Conservation (phyloP, 2,113 vertebrate genomes). For the Coreoperca whiteheadi region DNA sequence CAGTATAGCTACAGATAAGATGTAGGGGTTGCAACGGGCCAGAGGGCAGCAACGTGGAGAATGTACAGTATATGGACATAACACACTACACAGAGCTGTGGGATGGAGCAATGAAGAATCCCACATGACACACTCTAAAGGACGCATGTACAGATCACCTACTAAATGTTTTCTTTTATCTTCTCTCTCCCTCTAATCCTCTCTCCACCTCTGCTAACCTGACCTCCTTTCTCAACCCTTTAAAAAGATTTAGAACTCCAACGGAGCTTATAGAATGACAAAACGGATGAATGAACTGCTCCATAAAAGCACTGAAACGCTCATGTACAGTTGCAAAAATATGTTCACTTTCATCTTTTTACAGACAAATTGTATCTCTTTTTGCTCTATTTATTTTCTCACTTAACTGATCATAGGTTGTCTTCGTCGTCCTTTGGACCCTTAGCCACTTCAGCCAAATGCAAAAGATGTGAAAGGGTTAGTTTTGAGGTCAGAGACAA, state of each 20-base stretch:
- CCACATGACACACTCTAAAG: conserved; percentile 14
- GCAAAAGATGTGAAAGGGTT: not conserved
- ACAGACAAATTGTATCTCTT: too few species aligned
- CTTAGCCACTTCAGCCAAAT: not conserved
- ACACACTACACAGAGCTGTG: not conserved
- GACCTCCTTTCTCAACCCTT: not conserved
- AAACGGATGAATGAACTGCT: not conserved
- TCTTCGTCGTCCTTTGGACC: not conserved
- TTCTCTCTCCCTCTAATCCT: not conserved
- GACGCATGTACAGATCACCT: not conserved
- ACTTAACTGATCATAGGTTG: not conserved
- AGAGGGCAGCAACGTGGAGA: conserved; percentile 3
- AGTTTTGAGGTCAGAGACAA: not conserved
- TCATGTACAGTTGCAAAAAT: not conserved
- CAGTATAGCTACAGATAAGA: conserved; percentile 4
- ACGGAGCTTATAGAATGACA: not conserved
- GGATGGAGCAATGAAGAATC: conserved; percentile 9
- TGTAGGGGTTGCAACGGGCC: conserved; percentile 4
- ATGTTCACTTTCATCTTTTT: not conserved
- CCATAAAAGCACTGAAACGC: too few species aligned
- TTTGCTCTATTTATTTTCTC: not conserved
- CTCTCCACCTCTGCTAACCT: not conserved
- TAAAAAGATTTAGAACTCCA: not conserved
- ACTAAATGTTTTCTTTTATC: not conserved
- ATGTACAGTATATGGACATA: conserved; percentile 17